Percentiles rank a stretch among this genome's conserved stretches.
These are phyloP conservation scores for Actinemys pallida DNA, from an alignment of 2,113 vertebrate genomes.

Conservation along the genomic window DNA sequence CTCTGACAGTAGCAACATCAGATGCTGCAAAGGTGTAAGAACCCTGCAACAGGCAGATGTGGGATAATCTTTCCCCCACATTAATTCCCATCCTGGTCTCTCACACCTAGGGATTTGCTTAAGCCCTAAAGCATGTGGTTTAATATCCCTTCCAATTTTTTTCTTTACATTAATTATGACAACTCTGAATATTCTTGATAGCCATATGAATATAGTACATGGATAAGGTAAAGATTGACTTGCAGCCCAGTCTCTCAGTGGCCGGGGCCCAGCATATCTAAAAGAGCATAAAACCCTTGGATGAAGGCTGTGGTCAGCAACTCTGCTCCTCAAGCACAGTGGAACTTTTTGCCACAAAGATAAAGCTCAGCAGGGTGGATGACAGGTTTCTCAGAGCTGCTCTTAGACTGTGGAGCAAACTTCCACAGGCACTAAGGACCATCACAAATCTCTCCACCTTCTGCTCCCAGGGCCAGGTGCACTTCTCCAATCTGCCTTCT, in stretches of 20 bases:
- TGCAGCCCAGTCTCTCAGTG: slow-evolving; percentile 25
- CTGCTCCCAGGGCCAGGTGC: not conserved
- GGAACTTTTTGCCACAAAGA: not conserved
- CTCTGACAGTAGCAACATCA: not conserved
- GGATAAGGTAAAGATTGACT: slow-evolving; percentile 41
- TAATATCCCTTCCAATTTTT: not conserved
- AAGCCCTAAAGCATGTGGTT: not conserved
- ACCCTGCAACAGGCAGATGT: not conserved
- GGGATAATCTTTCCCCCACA: not conserved
- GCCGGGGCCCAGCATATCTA: not conserved
- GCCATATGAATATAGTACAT: slow-evolving; percentile 8
- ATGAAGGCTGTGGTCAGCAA: slow-evolving; percentile 6
- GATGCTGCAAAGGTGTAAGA: not conserved
- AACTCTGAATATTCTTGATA: slow-evolving; percentile 24
- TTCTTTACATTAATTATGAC: slow-evolving; percentile 30
- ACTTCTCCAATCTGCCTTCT: not conserved
- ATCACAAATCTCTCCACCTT: not conserved
- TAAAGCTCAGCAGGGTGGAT: not conserved
- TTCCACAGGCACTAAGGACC: not conserved
- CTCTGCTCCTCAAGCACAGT: not conserved
- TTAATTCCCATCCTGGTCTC: not conserved
- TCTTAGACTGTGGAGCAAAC: not conserved
- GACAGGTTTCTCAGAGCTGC: not conserved
- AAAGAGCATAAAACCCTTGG: slow-evolving; percentile 7
- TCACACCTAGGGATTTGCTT: slow-evolving; percentile 1